Percentiles rank a stretch among this genome's conserved stretches.
Conservation (phyloP, 23 tunicate genomes). For the Diplosoma virens region DNA sequence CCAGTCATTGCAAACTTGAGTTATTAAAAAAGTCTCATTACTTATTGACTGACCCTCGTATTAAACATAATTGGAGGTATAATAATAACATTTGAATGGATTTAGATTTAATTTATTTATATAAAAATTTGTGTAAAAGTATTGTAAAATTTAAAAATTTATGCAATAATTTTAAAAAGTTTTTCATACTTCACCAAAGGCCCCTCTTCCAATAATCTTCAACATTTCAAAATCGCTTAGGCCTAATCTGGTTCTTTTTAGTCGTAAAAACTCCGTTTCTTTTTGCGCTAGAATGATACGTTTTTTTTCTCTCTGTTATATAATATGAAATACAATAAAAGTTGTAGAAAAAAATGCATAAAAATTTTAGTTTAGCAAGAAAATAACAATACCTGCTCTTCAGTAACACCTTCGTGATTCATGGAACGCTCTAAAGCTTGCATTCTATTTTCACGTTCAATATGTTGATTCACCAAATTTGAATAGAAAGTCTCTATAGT, state of each 20-base stretch:
- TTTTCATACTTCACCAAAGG: conserved; percentile 94
- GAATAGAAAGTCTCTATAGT: conserved; percentile 96
- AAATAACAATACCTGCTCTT: conserved; percentile 49
- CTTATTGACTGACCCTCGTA: too few species aligned
- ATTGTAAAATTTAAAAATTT: too few species aligned
- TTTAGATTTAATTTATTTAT: too few species aligned
- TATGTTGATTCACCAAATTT: conserved; percentile 88
- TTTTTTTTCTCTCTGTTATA: conserved; percentile 63
- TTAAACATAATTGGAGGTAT: neutral
- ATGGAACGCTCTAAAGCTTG: conserved; percentile 62
- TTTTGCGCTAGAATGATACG: conserved; percentile 78
- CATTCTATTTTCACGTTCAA: conserved; percentile 87
- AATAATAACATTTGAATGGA: too few species aligned
- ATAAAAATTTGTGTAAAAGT: too few species aligned
- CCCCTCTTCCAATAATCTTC: conserved; percentile 96
- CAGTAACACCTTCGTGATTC: conserved; percentile 56
- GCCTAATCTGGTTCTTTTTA: conserved; percentile 97
- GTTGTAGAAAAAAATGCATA: neutral
- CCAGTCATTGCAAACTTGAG: too few species aligned
- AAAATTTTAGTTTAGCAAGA: neutral
- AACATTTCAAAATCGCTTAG: conserved; percentile 97
- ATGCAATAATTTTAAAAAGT: too few species aligned
- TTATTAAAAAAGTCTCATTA: too few species aligned
- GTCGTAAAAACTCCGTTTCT: conserved; percentile 93
- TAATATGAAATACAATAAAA: neutral